Conservation (phyloP, 2,888 invertebrate species). For the Ypsolopha sequella region DNA sequence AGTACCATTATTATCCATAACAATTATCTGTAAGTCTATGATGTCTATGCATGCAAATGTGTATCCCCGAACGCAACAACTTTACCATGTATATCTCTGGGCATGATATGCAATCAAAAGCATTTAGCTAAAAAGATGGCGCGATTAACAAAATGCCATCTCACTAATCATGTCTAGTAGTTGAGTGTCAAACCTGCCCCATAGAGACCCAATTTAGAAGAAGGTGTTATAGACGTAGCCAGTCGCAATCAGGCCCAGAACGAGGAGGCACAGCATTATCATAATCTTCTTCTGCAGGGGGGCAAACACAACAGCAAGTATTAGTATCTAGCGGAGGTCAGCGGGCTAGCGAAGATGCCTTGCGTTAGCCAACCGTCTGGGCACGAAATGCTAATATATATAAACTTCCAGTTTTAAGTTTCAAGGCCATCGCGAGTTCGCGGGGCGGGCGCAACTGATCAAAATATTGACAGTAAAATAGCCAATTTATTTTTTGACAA, state of each 20-base stretch:
- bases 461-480: no score
- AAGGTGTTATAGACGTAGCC: conserved; percentile 68
- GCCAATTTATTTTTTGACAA: no score
- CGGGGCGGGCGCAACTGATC: no score
- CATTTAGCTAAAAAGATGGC: background rate
- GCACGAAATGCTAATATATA: no score
- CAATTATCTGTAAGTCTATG: background rate
- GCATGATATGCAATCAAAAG: conserved; percentile 1
- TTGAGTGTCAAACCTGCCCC: conserved; percentile 61
- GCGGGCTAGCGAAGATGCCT: background rate
- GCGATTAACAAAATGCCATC: conserved; percentile 10
- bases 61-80: background rate
- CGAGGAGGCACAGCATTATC: conserved; percentile 89
- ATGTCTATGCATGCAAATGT: background rate
- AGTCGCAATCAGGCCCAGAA: conserved; percentile 79
- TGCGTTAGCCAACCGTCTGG: no score
- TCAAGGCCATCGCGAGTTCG: no score
- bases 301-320: conserved; percentile 53
- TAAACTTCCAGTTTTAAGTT: no score
- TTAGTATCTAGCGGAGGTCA: background rate
- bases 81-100: background rate
- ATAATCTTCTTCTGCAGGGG: conserved; percentile 92
- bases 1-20: background rate
- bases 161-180: conserved; percentile 23
- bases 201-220: conserved; percentile 45